Conservation (phyloP, 2,888 invertebrate genomes). For the Sisyra terminalis region DNA sequence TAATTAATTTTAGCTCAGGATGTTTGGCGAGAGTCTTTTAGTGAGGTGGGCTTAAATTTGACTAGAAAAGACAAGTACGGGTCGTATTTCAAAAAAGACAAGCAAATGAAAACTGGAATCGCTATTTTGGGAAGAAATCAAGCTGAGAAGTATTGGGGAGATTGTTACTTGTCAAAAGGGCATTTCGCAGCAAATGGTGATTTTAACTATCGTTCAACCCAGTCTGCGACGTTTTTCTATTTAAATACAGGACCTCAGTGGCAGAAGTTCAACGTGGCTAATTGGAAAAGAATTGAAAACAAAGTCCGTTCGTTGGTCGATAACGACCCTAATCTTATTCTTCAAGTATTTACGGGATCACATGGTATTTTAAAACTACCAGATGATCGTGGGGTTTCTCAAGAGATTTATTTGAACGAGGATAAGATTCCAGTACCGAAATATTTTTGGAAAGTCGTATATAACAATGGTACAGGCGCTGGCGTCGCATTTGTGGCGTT, state of each 20-base stretch:
- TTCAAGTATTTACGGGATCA: not conserved
- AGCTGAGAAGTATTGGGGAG: not conserved
- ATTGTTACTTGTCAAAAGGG: constrained; percentile 27
- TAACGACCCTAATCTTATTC: constrained; percentile 11
- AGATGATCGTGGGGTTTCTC: not conserved
- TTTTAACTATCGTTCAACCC: constrained; percentile 29
- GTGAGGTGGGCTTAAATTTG: no score
- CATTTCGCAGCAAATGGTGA: constrained; percentile 35
- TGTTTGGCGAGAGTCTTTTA: no score
- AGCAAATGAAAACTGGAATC: no score
- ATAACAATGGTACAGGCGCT: not conserved
- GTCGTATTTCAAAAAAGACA: no score
- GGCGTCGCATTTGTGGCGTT: not conserved
- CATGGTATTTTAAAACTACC: not conserved
- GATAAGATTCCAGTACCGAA: constrained; percentile 2
- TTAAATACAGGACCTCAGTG: constrained; percentile 34
- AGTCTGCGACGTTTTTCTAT: constrained; percentile 32
- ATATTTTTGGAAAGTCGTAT: constrained; percentile 4
- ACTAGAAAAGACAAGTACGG: no score
- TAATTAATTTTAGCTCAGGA: no score
- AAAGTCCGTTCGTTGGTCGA: constrained; percentile 24
- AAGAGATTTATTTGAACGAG: not conserved
- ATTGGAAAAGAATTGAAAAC: constrained; percentile 31
- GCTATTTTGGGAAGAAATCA: no score
- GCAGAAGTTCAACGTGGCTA: constrained; percentile 31